Evolutionary conservation across 2,888 invertebrate species (phyloP).

Genomic region (Rhopalosiphum nymphaeae): DNA sequence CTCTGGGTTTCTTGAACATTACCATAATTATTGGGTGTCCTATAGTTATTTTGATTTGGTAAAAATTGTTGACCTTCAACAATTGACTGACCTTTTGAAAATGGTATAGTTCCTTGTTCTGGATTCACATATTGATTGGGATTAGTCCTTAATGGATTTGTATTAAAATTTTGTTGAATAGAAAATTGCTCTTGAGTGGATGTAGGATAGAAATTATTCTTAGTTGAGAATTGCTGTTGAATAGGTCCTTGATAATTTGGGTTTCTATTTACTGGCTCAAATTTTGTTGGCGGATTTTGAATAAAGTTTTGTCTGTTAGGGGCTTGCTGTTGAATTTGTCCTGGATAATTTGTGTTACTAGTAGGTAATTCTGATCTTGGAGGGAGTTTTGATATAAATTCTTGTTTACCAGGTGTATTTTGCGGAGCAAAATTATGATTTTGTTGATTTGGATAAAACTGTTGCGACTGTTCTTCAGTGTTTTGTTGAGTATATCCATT

Average conservation of each 20-base stretch:
- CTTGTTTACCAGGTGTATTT: not conserved
- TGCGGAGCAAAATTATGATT: slow-evolving; percentile 27
- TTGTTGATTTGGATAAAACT: not conserved
- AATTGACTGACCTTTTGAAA: slow-evolving; percentile 17
- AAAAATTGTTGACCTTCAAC: slow-evolving; percentile 13
- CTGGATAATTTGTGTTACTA: slow-evolving; percentile 28
- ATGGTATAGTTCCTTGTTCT: not conserved
- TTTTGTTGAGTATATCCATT: slow-evolving; percentile 22
- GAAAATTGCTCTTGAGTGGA: not conserved
- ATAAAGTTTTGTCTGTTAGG: slow-evolving; percentile 7
- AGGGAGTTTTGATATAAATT: not conserved
- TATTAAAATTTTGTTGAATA: slow-evolving; percentile 25
- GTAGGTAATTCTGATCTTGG: not conserved
- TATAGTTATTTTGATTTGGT: slow-evolving; percentile 35
- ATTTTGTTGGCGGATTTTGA: not conserved
- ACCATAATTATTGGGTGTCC: not conserved
- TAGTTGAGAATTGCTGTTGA: not conserved
- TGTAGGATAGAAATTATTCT: not conserved
- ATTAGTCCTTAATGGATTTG: not conserved
- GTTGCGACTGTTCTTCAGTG: not conserved
- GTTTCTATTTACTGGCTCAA: not conserved
- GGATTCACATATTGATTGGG: not conserved
- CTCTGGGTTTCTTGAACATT: slow-evolving; percentile 15
- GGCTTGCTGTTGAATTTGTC: not conserved
- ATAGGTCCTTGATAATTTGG: not conserved